Percentiles rank a stretch among this genome's conserved stretches.
phyloP scores from a whole-genome alignment of 2,888 invertebrate species.

The Apamea sordens region DNA sequence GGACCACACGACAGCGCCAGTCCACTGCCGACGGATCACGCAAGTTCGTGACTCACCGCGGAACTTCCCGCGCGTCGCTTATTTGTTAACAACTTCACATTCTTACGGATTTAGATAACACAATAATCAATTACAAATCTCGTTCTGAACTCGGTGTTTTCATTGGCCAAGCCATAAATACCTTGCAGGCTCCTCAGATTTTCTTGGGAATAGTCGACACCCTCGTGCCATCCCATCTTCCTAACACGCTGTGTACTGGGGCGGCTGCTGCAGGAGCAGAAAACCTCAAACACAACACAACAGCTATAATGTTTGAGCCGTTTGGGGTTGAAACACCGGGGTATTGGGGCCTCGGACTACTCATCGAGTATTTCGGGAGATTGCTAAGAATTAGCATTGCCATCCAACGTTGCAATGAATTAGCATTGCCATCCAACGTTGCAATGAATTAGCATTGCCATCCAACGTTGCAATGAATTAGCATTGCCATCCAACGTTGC shows the following conservation, averaged over 20 bases:
- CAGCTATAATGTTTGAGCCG: background rate
- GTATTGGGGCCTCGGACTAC: background rate
- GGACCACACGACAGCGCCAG: too few relatives aligned
- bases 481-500: background rate
- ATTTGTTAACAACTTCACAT: background rate
- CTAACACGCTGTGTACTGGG: background rate
- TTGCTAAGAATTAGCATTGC: background rate
- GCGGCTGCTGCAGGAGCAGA: background rate
- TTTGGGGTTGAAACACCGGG: background rate
- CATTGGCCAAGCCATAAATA: background rate
- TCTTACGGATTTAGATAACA: slow-evolving; percentile 19
- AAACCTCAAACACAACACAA: background rate
- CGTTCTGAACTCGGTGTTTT: background rate
- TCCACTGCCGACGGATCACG: background rate
- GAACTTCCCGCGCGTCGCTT: background rate
- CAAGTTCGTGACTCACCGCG: too few relatives aligned
- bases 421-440: background rate
- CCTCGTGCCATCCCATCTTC: background rate
- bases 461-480: background rate
- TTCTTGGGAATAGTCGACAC: background rate
- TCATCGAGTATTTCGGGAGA: background rate
- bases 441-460: background rate
- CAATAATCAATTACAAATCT: slow-evolving; percentile 5
- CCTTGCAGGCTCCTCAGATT: background rate
- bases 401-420: background rate